Evolutionary conservation across 1,140 invertebrate species (phyloP), one percentile per base, ranked within the genome.

Genomic region (Aradophagus sp.): DNA sequence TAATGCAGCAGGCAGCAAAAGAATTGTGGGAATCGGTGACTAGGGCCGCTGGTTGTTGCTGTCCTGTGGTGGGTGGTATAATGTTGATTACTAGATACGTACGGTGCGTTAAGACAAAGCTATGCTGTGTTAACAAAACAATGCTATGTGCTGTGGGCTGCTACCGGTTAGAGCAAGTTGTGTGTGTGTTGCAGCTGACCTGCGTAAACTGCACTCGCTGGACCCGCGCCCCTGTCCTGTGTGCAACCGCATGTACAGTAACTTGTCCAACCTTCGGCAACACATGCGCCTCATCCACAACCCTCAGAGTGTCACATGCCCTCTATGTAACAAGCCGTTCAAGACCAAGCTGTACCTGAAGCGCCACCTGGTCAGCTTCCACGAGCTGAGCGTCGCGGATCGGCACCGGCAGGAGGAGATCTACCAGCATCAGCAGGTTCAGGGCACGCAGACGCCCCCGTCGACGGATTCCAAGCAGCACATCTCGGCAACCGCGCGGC

Each of bases 231-330:
- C 89, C 70, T 92, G 92, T 87, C 89, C 89, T 80, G 89, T 91
- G 86, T 93, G 91, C 87, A 91, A 91, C 76, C 90, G 91, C 80
- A 90, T 91, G 83, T 92, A 93, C 88, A 91, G 90, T 88, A 92
- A 92, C 87, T 88, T 92, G 82, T 92, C 91, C 79, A 92, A 93
- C 87, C 89, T 92, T 80, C 88, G 91, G 74, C 91, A 93, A 86
- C 91, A 93, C 86, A 91, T 92, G 87, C 90, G 91, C 79, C 89
- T 92, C 71, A 92, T 93, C 86, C 91, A 93, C 87, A 91, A 91
- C 87, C 91, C 91, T 77, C 90, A 90, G 84, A 90, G 89, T 84
- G 90, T 91, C 73, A 89, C 87, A 81, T 92, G 91, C 87, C 87
- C 87, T 78, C 87, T 90, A 69, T 93, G 91, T 87, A 89, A 88